A percentile compares a stretch with the other conserved stretches of the same genome.
These are phyloP conservation scores for Pangasius sanitwongsei DNA, from an alignment of 2,797 vertebrate genomes.

Conservation along the genomic window DNA sequence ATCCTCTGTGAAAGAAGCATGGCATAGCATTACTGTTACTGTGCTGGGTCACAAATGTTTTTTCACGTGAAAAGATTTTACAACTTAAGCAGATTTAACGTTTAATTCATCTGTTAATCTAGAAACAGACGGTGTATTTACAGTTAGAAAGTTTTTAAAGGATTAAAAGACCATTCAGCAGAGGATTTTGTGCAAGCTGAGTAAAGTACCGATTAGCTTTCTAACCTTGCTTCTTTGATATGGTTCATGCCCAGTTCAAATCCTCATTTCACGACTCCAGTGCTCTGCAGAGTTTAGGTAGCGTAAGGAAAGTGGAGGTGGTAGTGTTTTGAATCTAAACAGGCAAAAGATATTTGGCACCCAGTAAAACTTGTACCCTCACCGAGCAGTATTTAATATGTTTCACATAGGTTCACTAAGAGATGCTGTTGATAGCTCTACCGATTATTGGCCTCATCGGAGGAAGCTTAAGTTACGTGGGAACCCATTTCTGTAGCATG, in stretches of 20 bases:
- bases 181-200: conserved; percentile 65
- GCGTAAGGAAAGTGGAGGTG: conserved; percentile 6
- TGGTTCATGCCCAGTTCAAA: conserved; percentile 26
- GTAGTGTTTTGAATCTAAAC: conserved; percentile 28
- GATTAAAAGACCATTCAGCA: conserved; percentile 65
- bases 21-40: conserved; percentile 45
- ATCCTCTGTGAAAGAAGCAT: conserved; percentile 65
- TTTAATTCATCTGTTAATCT: conserved; percentile 71
- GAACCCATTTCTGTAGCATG: conserved; percentile 56
- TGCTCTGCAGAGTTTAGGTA: not conserved
- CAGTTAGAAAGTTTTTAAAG: conserved; percentile 60
- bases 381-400: conserved; percentile 41
- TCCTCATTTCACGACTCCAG: not conserved
- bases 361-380: conserved; percentile 19
- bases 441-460: conserved; percentile 54
- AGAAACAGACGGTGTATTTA: conserved; percentile 68
- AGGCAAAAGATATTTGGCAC: conserved; percentile 27
- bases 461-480: conserved; percentile 54
- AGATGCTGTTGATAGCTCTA: conserved; percentile 49
- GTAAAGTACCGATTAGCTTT: conserved; percentile 53
- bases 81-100: conserved; percentile 64
- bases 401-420: conserved; percentile 43
- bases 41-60: conserved; percentile 48
- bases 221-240: conserved; percentile 46
- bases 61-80: conserved; percentile 70